phyloP scores from a whole-genome alignment of 37 sponge, comb jelly and placozoan genomes.

The Theonella swinhoei region DNA sequence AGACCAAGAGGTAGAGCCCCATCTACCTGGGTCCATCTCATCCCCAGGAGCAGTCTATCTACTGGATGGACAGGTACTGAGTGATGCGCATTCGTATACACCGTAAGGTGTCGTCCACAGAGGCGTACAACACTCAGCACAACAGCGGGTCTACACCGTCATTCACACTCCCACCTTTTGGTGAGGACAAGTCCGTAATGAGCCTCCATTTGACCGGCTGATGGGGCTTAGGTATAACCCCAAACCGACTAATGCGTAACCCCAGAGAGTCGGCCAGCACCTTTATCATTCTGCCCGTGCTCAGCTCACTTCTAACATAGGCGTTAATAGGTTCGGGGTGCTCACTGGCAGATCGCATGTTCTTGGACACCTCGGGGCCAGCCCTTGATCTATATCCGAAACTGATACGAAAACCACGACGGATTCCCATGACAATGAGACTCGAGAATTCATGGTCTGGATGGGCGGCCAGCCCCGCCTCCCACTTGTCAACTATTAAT shows the following conservation, averaged over 20 bases:
- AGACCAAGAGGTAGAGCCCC: slow-evolving; percentile 11
- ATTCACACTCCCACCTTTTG: no score
- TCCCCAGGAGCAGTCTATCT: slow-evolving; percentile 3
- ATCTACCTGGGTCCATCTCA: background rate
- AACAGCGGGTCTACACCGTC: no score
- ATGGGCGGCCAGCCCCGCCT: background rate
- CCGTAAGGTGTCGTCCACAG: no score
- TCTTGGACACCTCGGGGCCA: no score
- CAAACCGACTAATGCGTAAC: no score
- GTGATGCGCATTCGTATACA: background rate
- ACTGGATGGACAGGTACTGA: slow-evolving; percentile 12
- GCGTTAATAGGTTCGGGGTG: background rate
- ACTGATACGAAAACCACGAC: background rate
- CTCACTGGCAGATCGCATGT: slow-evolving; percentile 3
- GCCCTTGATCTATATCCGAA: background rate
- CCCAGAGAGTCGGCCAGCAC: no score
- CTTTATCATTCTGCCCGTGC: background rate
- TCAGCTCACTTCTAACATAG: background rate
- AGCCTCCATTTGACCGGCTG: no score
- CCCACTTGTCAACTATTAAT: background rate
- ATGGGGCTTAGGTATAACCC: no score
- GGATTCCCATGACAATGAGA: background rate
- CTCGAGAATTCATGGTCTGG: background rate
- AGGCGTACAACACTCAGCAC: no score
- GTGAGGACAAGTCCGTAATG: no score